Evolutionary conservation across 2,797 vertebrate genomes (phyloP).

Genomic region (Pachyuromys duprasi): DNA sequence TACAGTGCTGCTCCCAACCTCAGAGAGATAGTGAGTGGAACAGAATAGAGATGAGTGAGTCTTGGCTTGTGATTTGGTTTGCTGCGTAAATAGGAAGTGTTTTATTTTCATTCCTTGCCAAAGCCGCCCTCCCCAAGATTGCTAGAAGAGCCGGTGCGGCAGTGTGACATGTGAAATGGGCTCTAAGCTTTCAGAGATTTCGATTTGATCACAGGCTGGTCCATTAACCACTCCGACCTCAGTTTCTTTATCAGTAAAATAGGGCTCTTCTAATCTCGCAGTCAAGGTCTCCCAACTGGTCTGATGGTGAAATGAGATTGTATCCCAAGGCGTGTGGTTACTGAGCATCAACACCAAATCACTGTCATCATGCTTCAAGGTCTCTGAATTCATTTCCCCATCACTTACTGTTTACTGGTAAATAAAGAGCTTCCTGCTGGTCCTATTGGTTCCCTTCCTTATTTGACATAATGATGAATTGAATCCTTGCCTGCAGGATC

Average conservation of each 20-base stretch:
- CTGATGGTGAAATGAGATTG: background rate
- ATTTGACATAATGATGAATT: background rate
- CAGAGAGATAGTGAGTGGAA: background rate
- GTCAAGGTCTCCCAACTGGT: background rate
- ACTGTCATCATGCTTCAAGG: background rate
- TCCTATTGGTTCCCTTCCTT: background rate
- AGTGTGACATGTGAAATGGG: background rate
- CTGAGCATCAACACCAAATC: background rate
- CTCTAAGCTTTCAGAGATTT: background rate
- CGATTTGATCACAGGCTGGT: background rate
- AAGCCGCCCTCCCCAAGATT: background rate
- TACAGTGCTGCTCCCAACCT: background rate
- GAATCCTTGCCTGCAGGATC: background rate
- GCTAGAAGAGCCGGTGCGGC: background rate
- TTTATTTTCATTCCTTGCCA: background rate
- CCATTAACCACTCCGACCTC: background rate
- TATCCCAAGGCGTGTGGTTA: background rate
- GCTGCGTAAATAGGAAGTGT: background rate
- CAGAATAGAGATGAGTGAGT: background rate
- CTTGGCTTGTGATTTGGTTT: background rate
- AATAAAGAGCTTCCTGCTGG: background rate
- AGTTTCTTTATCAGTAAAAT: slow-evolving; percentile 37
- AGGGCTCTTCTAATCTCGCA: slow-evolving; percentile 37
- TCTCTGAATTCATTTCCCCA: background rate
- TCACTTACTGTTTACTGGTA: background rate